A percentile compares a stretch with the other conserved stretches of the same genome.
Conservation (phyloP, 2,113 vertebrate genomes). For the Heterochromis multidens region DNA sequence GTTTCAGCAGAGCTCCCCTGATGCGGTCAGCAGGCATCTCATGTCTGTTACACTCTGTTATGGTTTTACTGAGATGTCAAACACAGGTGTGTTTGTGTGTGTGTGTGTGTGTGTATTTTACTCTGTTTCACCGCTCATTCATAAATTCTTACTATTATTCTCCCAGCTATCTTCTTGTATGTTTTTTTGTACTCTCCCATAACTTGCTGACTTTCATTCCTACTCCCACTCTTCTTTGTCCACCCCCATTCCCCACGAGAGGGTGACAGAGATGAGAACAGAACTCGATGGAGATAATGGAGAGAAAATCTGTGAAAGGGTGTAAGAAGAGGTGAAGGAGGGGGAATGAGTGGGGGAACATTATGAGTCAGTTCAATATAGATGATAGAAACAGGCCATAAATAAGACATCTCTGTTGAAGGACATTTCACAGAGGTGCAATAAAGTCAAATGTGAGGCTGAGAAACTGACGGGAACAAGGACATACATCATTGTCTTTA, state of each 20-base stretch:
- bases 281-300: constrained; percentile 55
- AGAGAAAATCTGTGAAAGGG: constrained; percentile 55
- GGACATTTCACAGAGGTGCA: constrained; percentile 4
- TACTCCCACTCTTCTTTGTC: constrained; percentile 20
- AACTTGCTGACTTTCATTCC: constrained; percentile 37
- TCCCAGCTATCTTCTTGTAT: constrained; percentile 8
- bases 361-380: constrained; percentile 1
- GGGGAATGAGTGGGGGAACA: constrained; percentile 1
- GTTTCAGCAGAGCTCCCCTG: constrained; percentile 68
- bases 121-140: constrained; percentile 15
- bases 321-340: constrained; percentile 1
- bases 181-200: constrained; percentile 3
- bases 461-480: neutral
- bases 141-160: constrained; percentile 36
- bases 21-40: constrained; percentile 58
- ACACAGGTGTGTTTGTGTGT: constrained; percentile 64
- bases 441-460: neutral
- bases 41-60: constrained; percentile 57
- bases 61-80: constrained; percentile 71
- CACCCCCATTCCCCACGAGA: constrained; percentile 66
- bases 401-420: neutral
- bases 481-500: neutral
- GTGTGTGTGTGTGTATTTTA: constrained; percentile 1
- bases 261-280: constrained; percentile 64
- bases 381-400: constrained; percentile 46